A percentile compares a stretch with the other conserved stretches of the same genome.
Evolutionary conservation across 2,888 invertebrate species (phyloP).

Genomic region (Lycaena phlaeas): DNA sequence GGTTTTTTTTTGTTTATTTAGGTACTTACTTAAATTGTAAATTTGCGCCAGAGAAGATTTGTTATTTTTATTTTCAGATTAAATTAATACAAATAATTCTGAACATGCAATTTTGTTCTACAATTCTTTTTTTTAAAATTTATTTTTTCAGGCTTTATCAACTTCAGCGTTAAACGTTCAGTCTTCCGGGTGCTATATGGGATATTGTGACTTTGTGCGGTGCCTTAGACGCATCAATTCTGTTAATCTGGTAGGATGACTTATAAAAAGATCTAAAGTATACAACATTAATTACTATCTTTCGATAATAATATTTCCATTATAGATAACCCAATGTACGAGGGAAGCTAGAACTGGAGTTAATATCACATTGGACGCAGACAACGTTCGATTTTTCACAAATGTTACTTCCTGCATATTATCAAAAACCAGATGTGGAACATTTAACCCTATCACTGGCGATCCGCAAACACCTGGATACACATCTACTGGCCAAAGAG

Average conservation of each 20-base stretch:
- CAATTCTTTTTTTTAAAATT: too few species aligned
- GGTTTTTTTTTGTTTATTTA: too few species aligned
- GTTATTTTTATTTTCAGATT: too few species aligned
- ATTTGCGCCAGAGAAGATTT: too few species aligned
- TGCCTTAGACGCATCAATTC: slow-evolving; percentile 73
- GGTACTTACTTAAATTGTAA: too few species aligned
- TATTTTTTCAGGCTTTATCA: slow-evolving; percentile 48
- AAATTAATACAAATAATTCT: too few species aligned
- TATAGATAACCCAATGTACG: slow-evolving; percentile 67
- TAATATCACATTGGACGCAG: slow-evolving; percentile 56
- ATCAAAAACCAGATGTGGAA: slow-evolving; percentile 75
- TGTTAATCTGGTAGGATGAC: slow-evolving; percentile 59
- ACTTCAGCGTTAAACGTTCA: slow-evolving; percentile 60
- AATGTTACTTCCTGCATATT: slow-evolving; percentile 79
- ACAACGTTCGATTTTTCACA: slow-evolving; percentile 70
- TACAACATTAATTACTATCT: too few species aligned
- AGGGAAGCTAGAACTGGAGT: slow-evolving; percentile 65
- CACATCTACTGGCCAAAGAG: slow-evolving; percentile 40
- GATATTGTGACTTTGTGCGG: slow-evolving; percentile 75
- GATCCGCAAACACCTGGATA: slow-evolving; percentile 70
- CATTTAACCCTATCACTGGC: slow-evolving; percentile 77
- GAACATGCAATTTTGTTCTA: too few species aligned
- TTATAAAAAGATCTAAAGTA: neutral
- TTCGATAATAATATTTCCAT: neutral
- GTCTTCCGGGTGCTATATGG: slow-evolving; percentile 68